Percentiles rank a stretch among this genome's conserved stretches.
Conservation (phyloP, 1,140 invertebrate genomes). For the Drosophila asahinai region DNA sequence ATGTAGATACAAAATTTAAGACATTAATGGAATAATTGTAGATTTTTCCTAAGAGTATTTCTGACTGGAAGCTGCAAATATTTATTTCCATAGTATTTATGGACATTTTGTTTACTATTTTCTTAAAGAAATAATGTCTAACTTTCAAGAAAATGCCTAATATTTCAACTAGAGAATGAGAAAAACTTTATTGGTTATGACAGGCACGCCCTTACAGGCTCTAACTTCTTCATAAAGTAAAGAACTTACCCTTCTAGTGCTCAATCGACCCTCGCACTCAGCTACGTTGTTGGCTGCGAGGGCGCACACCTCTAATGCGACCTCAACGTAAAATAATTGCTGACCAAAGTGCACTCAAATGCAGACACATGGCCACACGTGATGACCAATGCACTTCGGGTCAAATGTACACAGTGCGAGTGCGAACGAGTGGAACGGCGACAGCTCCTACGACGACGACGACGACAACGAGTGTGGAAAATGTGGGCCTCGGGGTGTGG, state of each 20-base stretch:
- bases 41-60: too few relatives aligned
- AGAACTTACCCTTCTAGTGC: neutral
- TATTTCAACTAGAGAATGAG: too few relatives aligned
- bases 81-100: too few relatives aligned
- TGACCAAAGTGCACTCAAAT: slow-evolving; percentile 84
- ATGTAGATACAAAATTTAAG: neutral
- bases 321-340: slow-evolving; percentile 84
- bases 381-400: slow-evolving; percentile 83
- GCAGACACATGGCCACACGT: slow-evolving; percentile 82
- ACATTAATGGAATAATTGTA: neutral
- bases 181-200: neutral
- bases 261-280: slow-evolving; percentile 36
- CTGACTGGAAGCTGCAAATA: neutral
- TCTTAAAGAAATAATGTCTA: too few relatives aligned
- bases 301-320: slow-evolving; percentile 78
- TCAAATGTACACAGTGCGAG: slow-evolving; percentile 68
- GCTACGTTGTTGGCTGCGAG: slow-evolving; percentile 57
- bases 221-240: too few relatives aligned
- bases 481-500: neutral
- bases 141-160: too few relatives aligned
- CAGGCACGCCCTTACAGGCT: neutral
- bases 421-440: slow-evolving; percentile 41
- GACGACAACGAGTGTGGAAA: neutral
- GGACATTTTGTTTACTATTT: too few relatives aligned
- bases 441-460: slow-evolving; percentile 1